A percentile compares a stretch with the other conserved stretches of the same genome.
These are phyloP conservation scores for Scaptomyza montana DNA, from an alignment of 1,140 invertebrate genomes.

Conservation along the genomic window DNA sequence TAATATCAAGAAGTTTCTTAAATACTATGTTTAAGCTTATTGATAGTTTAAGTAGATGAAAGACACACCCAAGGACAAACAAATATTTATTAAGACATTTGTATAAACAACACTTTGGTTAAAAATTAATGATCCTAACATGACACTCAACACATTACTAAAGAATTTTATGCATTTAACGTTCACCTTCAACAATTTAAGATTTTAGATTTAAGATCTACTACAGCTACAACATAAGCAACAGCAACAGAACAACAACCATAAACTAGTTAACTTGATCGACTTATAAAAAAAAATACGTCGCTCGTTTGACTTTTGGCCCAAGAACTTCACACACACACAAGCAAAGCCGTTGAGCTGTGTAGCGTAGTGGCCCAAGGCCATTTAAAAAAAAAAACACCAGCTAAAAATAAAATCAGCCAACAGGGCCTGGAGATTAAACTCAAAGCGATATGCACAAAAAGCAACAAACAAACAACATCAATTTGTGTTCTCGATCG, in stretches of 20 bases:
- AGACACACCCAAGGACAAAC: no score
- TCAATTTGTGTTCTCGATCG: slow-evolving; percentile 43
- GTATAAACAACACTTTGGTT: no score
- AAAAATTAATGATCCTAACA: no score
- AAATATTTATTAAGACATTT: no score
- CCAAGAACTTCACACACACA: slow-evolving; percentile 21
- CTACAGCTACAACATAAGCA: not conserved
- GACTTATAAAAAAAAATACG: slow-evolving; percentile 16
- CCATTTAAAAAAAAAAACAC: slow-evolving; percentile 73
- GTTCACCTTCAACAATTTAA: not conserved
- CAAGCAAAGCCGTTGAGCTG: not conserved
- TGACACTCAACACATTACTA: no score
- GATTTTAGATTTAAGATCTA: not conserved
- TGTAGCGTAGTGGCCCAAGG: slow-evolving; percentile 53
- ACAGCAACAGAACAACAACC: not conserved
- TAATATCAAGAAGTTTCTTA: no score
- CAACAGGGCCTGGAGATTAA: slow-evolving; percentile 39
- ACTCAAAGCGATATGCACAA: slow-evolving; percentile 54
- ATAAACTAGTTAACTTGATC: slow-evolving; percentile 30
- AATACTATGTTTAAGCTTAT: no score
- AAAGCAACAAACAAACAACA: slow-evolving; percentile 33
- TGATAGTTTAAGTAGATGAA: no score
- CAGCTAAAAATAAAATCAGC: slow-evolving; percentile 70
- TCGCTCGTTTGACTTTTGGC: not conserved
- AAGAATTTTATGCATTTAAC: not conserved